A percentile compares a stretch with the other conserved stretches of the same genome.
These are phyloP conservation scores for Pantherophis vulpinus DNA, from an alignment of 2,797 vertebrate species.

Conservation along the genomic window DNA sequence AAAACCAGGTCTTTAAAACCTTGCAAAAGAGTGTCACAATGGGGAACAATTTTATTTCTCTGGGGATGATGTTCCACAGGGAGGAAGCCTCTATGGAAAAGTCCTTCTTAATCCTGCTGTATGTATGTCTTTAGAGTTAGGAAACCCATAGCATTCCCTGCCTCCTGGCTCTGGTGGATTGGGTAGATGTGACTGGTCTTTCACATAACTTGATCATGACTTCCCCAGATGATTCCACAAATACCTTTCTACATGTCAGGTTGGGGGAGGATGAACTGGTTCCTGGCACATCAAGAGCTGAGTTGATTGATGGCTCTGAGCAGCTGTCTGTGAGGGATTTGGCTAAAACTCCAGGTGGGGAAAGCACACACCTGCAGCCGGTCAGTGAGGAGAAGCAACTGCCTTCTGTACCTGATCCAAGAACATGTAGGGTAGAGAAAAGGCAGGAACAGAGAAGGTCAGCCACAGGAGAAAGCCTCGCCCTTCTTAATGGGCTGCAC, in stretches of 20 bases:
- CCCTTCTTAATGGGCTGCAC: not conserved
- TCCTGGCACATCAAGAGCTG: not conserved
- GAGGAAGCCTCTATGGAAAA: not conserved
- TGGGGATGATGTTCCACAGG: not conserved
- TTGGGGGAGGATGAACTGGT: too few relatives aligned
- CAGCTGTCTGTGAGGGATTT: not conserved
- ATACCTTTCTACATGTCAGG: not conserved
- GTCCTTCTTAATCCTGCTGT: not conserved
- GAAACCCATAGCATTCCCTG: not conserved
- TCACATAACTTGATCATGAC: not conserved
- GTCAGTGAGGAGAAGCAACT: not conserved
- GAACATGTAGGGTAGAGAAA: not conserved
- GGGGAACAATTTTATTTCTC: too few relatives aligned
- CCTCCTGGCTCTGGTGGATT: not conserved
- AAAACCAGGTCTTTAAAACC: not conserved
- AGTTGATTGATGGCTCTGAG: not conserved
- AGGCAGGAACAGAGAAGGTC: not conserved
- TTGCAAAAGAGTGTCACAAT: not conserved
- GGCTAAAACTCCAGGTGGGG: not conserved
- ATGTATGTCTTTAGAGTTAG: not conserved
- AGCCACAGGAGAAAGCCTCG: not conserved
- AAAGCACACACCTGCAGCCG: not conserved
- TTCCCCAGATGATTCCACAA: not conserved
- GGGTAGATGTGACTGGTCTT: not conserved
- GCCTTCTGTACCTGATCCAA: not conserved